These are phyloP conservation scores for Aramus guarauna DNA, from an alignment of 2,113 vertebrate species.

Conservation along the genomic window DNA sequence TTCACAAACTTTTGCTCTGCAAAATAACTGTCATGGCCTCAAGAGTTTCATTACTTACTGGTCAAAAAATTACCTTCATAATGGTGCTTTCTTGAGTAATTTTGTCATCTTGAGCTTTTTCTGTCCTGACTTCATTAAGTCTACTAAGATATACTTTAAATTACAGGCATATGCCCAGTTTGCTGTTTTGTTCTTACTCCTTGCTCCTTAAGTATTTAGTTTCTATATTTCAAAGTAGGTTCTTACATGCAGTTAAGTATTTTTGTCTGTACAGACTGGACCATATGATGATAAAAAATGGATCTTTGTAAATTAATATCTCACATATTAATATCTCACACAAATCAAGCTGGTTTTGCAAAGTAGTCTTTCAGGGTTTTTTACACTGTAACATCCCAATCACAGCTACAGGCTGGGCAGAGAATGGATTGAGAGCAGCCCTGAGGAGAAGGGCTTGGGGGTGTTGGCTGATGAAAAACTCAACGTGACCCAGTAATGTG, in stretches of 20 bases:
- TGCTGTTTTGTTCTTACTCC: background rate
- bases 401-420: too few species aligned
- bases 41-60: background rate
- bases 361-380: background rate
- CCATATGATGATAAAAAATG: background rate
- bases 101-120: constrained; percentile 1
- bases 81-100: background rate
- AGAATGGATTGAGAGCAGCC: too few species aligned
- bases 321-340: background rate
- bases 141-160: background rate
- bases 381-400: background rate
- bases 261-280: background rate
- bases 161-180: background rate
- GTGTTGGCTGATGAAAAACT: too few species aligned
- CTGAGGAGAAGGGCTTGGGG: too few species aligned
- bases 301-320: background rate
- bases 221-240: background rate
- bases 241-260: background rate
- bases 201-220: background rate
- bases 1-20: background rate
- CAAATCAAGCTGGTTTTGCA: background rate
- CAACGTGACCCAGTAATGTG: too few species aligned
- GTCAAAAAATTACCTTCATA: background rate
- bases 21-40: background rate
- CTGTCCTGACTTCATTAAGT: background rate